These are phyloP conservation scores for Hippoglossus hippoglossus DNA, from an alignment of 2,797 vertebrate genomes.

Conservation along the genomic window DNA sequence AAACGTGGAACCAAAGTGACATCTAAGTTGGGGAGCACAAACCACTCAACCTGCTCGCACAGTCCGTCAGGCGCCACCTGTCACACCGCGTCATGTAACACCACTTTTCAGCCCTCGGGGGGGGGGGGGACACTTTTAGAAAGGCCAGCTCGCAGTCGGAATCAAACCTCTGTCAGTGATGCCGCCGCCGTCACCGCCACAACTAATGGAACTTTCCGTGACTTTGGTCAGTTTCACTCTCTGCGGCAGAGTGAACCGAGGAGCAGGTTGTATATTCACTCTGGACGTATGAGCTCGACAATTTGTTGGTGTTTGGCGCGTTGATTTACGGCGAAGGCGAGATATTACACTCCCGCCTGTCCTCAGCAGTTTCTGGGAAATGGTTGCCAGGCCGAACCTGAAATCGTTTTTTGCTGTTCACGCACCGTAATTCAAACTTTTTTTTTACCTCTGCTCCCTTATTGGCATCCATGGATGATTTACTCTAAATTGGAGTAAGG, in stretches of 20 bases:
- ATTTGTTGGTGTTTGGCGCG: conserved; percentile 57
- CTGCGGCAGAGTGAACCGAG: conserved; percentile 9
- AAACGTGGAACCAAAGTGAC: conserved; percentile 54
- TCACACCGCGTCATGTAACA: conserved; percentile 56
- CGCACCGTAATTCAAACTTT: conserved; percentile 63
- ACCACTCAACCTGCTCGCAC: conserved; percentile 49
- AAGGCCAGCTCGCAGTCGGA: conserved; percentile 69
- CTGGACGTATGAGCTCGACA: conserved; percentile 28
- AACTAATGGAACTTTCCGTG: conserved; percentile 30
- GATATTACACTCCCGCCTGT: conserved; percentile 54
- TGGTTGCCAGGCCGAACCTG: conserved; percentile 31
- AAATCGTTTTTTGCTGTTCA: conserved; percentile 38
- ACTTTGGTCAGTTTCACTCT: conserved; percentile 19
- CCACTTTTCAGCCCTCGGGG: conserved; percentile 40
- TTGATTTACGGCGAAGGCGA: conserved; percentile 55
- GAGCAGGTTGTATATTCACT: conserved; percentile 35
- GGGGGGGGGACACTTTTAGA: conserved; percentile 50
- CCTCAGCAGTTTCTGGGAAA: conserved; percentile 68
- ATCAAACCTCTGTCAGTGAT: conserved; percentile 35
- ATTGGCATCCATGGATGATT: conserved; percentile 67
- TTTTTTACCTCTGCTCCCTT: conserved; percentile 38
- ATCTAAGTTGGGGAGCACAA: conserved; percentile 53
- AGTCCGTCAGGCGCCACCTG: conserved; percentile 48
- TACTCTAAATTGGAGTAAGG: conserved; percentile 55
- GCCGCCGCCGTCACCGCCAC: neutral